Percentiles rank a stretch among this genome's conserved stretches.
These are phyloP conservation scores for Rhaphigaster nebulosa DNA, from an alignment of 2,888 invertebrate genomes.

Conservation along the genomic window DNA sequence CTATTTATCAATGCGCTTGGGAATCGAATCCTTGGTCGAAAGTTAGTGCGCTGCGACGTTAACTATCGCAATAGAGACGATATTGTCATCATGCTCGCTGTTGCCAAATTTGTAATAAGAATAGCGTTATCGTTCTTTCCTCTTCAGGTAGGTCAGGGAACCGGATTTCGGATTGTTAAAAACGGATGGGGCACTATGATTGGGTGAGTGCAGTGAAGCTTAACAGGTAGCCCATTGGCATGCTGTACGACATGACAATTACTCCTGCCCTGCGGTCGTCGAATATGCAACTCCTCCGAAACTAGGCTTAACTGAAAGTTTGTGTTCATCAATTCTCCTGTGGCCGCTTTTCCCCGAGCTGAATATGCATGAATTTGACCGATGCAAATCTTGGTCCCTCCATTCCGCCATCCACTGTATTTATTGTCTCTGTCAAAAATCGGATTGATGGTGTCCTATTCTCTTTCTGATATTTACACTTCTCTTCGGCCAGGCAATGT, in stretches of 20 bases:
- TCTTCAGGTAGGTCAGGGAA: no score
- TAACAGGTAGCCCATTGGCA: background rate
- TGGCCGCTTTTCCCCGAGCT: background rate
- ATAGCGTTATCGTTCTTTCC: no score
- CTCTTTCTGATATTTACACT: slow-evolving; percentile 10
- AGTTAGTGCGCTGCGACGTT: no score
- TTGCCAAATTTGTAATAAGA: no score
- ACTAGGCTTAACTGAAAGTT: slow-evolving; percentile 29
- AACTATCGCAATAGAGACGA: no score
- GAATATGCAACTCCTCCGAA: background rate
- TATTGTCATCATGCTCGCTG: no score
- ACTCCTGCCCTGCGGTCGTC: background rate
- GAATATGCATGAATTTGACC: slow-evolving; percentile 11
- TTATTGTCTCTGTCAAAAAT: slow-evolving; percentile 33
- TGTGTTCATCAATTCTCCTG: background rate
- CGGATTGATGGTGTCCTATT: background rate
- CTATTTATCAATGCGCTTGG: no score
- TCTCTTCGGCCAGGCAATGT: background rate
- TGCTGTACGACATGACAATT: background rate
- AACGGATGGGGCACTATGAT: no score
- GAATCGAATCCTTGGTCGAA: no score
- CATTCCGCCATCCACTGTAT: background rate
- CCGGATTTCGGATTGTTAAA: no score
- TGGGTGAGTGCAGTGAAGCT: no score
- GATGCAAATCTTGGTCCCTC: slow-evolving; percentile 16